Percentiles rank a stretch among this genome's conserved stretches.
Conservation (phyloP, 2,888 invertebrate genomes). For the Plebejus melissa region DNA sequence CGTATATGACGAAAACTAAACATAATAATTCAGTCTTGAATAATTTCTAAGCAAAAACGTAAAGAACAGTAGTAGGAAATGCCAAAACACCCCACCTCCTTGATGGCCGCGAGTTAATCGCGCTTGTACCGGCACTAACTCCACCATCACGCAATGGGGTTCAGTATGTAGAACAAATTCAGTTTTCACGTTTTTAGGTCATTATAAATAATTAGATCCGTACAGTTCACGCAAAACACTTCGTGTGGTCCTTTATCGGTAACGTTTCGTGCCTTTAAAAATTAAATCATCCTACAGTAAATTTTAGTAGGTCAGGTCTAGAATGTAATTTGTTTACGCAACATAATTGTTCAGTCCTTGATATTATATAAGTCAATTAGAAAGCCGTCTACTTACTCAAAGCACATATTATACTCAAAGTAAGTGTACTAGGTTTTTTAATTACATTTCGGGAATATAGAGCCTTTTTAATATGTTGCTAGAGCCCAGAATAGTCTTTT, state of each 20-base stretch:
- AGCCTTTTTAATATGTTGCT: background rate
- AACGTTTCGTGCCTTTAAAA: slow-evolving; percentile 36
- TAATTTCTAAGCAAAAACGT: background rate
- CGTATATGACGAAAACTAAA: background rate
- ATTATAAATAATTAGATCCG: slow-evolving; percentile 47
- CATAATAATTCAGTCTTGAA: background rate
- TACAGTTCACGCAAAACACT: slow-evolving; percentile 40
- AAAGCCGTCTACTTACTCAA: slow-evolving; percentile 9
- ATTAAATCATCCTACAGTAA: slow-evolving; percentile 30
- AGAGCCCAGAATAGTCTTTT: background rate
- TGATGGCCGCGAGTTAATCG: slow-evolving; percentile 36
- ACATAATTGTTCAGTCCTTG: slow-evolving; percentile 15
- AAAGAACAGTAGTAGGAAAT: background rate
- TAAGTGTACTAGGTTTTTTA: background rate
- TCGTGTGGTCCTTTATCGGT: slow-evolving; percentile 31
- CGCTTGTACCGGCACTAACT: slow-evolving; percentile 37
- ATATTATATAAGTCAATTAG: slow-evolving; percentile 11
- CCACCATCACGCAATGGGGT: slow-evolving; percentile 36
- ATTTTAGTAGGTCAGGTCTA: slow-evolving; percentile 17
- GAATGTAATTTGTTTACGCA: slow-evolving; percentile 2
- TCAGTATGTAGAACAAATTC: slow-evolving; percentile 31
- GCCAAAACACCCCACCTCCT: slow-evolving; percentile 33
- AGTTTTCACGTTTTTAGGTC: slow-evolving; percentile 53
- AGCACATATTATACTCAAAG: background rate
- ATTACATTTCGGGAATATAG: background rate